Conservation (phyloP, 2,888 invertebrate genomes). For the Toxonevra muliebris region DNA sequence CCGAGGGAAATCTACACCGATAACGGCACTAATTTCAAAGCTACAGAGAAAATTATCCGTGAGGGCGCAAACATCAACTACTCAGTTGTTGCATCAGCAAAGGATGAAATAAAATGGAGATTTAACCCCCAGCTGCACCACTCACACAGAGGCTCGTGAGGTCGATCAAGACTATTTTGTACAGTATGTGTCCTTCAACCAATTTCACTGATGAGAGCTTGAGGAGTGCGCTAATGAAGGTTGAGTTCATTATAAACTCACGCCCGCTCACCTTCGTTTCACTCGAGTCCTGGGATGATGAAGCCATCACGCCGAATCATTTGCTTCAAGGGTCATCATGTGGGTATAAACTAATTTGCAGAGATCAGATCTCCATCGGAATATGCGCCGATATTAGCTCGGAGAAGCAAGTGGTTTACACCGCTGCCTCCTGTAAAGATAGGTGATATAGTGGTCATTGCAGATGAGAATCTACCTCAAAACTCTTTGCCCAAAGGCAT, state of each 20-base stretch:
- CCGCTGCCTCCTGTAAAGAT: background rate
- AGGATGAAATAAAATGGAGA: background rate
- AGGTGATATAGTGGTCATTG: conserved; percentile 12
- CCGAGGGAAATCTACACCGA: conserved; percentile 37
- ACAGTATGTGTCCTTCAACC: background rate
- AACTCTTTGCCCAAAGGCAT: conserved; percentile 29
- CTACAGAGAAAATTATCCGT: conserved; percentile 21
- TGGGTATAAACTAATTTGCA: conserved; percentile 32
- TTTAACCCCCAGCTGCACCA: conserved; percentile 7
- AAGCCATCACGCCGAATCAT: conserved; percentile 39
- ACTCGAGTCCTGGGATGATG: conserved; percentile 31
- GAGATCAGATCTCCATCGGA: conserved; percentile 32
- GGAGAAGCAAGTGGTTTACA: conserved; percentile 33
- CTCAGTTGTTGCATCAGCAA: too few species aligned
- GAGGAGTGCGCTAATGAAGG: conserved; percentile 31
- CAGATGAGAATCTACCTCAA: conserved; percentile 7
- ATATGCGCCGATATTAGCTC: conserved; percentile 31
- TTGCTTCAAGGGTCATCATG: conserved; percentile 35
- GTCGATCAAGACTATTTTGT: background rate
- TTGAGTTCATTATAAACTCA: too few species aligned
- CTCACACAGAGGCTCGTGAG: background rate
- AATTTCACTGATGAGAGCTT: conserved; percentile 30
- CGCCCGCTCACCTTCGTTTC: too few species aligned
- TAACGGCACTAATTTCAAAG: conserved; percentile 36
- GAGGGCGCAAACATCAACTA: too few species aligned